A percentile compares a stretch with the other conserved stretches of the same genome.
Conservation (phyloP, 2,888 invertebrate genomes). For the Calameuta idolon region DNA sequence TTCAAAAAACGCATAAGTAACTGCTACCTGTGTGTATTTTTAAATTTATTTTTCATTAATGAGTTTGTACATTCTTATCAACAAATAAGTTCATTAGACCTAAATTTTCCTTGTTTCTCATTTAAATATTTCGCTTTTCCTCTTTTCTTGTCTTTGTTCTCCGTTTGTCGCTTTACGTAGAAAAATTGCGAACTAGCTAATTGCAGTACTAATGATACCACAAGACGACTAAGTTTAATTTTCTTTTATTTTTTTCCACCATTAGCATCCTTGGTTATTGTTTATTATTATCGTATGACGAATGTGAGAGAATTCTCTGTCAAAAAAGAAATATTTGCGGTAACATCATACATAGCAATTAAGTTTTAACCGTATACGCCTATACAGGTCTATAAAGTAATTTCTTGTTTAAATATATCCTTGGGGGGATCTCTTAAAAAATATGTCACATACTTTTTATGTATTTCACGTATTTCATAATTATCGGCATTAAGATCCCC, state of each 20-base stretch:
- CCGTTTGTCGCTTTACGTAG: constrained; percentile 27
- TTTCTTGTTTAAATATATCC: constrained; percentile 41
- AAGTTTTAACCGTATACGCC: constrained; percentile 28
- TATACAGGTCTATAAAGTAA: constrained; percentile 14
- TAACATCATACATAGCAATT: constrained; percentile 27
- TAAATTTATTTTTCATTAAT: constrained; percentile 50
- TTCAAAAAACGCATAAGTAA: too few species aligned
- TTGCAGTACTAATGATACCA: constrained; percentile 35
- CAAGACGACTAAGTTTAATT: constrained; percentile 22
- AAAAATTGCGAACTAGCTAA: constrained; percentile 24
- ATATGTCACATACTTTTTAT: constrained; percentile 35
- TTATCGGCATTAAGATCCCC: constrained; percentile 8
- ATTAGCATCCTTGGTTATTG: too few species aligned
- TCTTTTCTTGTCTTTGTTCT: constrained; percentile 33
- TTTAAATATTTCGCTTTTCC: constrained; percentile 27
- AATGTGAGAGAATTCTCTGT: constrained; percentile 5
- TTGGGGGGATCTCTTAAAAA: constrained; percentile 47
- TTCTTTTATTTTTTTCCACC: too few species aligned
- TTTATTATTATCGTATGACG: too few species aligned
- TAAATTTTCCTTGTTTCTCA: too few species aligned
- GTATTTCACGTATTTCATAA: not conserved
- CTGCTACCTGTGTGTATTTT: too few species aligned
- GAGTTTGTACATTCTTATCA: constrained; percentile 55
- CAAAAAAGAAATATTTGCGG: constrained; percentile 22
- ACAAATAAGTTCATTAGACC: constrained; percentile 48